These are phyloP conservation scores for Phortica variegata DNA, from an alignment of 1,140 invertebrate genomes.

Conservation along the genomic window DNA sequence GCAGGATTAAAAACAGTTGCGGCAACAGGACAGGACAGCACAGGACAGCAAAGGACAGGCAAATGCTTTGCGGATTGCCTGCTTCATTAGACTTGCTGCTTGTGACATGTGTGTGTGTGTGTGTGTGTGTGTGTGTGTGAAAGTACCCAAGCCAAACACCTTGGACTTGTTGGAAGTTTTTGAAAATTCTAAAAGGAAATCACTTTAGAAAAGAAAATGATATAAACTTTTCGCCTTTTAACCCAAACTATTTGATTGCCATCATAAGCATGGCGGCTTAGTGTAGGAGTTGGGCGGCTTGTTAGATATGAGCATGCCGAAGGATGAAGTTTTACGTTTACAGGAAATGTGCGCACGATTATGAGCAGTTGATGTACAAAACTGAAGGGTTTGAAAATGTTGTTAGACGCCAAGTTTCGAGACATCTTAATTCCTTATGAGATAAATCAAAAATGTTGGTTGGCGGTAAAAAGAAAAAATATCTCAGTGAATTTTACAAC, in stretches of 20 bases:
- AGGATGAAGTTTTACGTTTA: constrained; percentile 21
- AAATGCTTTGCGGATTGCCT: constrained; percentile 28
- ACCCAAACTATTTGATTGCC: too few species aligned
- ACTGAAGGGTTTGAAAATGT: constrained; percentile 14
- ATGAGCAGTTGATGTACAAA: constrained; percentile 33
- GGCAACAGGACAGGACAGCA: constrained; percentile 21
- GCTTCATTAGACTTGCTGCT: constrained; percentile 33
- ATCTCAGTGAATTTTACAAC: too few species aligned
- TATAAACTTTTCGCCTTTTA: too few species aligned
- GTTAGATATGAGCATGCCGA: too few species aligned
- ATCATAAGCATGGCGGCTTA: too few species aligned
- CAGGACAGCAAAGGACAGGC: too few species aligned
- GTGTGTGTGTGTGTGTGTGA: constrained; percentile 20
- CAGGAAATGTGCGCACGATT: constrained; percentile 38
- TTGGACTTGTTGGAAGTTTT: constrained; percentile 49
- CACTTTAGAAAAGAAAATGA: too few species aligned
- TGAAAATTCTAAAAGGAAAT: constrained; percentile 54
- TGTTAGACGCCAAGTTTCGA: constrained; percentile 40
- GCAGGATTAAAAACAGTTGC: constrained; percentile 46
- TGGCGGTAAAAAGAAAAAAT: too few species aligned
- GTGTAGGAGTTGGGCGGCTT: too few species aligned
- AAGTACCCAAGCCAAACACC: constrained; percentile 52
- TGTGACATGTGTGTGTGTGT: constrained; percentile 7
- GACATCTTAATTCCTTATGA: constrained; percentile 50
- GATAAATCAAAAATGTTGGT: constrained; percentile 52